Evolutionary conservation across 2,113 vertebrate species (phyloP), one percentile per base, ranked within the genome.

Genomic region (Sebastes fasciatus): DNA sequence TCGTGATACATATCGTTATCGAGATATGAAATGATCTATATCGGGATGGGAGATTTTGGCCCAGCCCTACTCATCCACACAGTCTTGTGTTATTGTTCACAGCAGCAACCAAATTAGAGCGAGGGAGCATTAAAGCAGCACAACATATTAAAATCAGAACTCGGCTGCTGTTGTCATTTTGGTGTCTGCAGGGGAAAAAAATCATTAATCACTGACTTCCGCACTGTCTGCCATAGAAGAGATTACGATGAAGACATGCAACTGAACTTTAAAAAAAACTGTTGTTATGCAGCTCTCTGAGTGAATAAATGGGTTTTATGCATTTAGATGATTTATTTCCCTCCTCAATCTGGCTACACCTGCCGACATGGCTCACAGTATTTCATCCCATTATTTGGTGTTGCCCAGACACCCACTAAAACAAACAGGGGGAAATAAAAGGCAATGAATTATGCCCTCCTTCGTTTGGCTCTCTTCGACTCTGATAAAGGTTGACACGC

Each of bases 311-410:
- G 57, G 68, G 19, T 54, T 85, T 63, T 54, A 12, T 17, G 61
- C 61, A 72, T 87, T 80, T 55, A 61, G 61, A 73, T 83, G 60
- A 90, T 83, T 87, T 86, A 68, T 87, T 91, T 80, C 77, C 21
- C 1, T 51, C 40, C 67, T 74, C 55, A 4, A 19, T 0, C 34
- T 23, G 51, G 67, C 74, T 79, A 40, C 73, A 90, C 87, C 84
- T 88, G 74, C 70, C 77, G 79, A 19, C 79, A 43, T 46, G 52
- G 72, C 73, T 76, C 75, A 13, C 73, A 58, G 70, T 82, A 71
- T 89, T 87, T 90, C 80, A 85, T 82, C 68, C 45, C 40, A 77
- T 90, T 85, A 90, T 85, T 81, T 73, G 82, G 70, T 83, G 55
- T 52, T 64, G 86, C 57, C 79, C 67, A 73, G 81, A 83, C 74